Conservation (phyloP, 2,888 invertebrate species). For the Odontocolon sp. region DNA sequence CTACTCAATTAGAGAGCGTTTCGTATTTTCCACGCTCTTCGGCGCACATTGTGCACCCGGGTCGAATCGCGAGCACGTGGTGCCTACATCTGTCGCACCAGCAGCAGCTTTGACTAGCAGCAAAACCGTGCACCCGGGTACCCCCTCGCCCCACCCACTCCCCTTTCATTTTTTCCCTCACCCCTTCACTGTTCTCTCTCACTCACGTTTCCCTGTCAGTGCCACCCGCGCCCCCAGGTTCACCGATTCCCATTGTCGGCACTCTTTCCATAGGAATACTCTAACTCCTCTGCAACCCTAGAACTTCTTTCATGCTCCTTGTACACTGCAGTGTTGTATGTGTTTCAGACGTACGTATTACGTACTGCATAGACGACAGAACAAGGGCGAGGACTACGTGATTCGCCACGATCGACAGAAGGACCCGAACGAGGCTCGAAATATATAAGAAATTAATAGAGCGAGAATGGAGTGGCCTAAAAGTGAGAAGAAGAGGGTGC, state of each 20-base stretch:
- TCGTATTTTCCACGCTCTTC: slow-evolving; percentile 72
- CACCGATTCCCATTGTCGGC: slow-evolving; percentile 67
- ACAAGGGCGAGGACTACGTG: slow-evolving; percentile 55
- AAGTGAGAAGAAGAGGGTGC: background rate
- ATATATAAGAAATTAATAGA: slow-evolving; percentile 55
- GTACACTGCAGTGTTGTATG: slow-evolving; percentile 29
- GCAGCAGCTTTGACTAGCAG: slow-evolving; percentile 58
- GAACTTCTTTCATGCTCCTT: slow-evolving; percentile 49
- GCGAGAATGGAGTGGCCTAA: slow-evolving; percentile 36
- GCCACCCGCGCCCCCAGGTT: slow-evolving; percentile 60
- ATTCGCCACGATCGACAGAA: slow-evolving; percentile 58
- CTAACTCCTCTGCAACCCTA: slow-evolving; percentile 58
- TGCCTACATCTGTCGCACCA: slow-evolving; percentile 77
- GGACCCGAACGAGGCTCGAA: slow-evolving; percentile 32
- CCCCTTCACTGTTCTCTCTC: slow-evolving; percentile 36
- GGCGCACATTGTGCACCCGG: slow-evolving; percentile 68
- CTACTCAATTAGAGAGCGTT: slow-evolving; percentile 75
- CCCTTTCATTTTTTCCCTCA: slow-evolving; percentile 62
- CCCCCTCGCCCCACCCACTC: slow-evolving; percentile 61
- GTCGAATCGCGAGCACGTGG: slow-evolving; percentile 72
- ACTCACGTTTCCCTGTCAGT: slow-evolving; percentile 46
- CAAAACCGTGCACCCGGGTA: slow-evolving; percentile 55
- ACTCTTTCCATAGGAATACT: slow-evolving; percentile 69
- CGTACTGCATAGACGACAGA: slow-evolving; percentile 32
- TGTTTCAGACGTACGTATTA: slow-evolving; percentile 47